phyloP scores from a whole-genome alignment of 1,140 invertebrate species.

The Drosophila asahinai region DNA sequence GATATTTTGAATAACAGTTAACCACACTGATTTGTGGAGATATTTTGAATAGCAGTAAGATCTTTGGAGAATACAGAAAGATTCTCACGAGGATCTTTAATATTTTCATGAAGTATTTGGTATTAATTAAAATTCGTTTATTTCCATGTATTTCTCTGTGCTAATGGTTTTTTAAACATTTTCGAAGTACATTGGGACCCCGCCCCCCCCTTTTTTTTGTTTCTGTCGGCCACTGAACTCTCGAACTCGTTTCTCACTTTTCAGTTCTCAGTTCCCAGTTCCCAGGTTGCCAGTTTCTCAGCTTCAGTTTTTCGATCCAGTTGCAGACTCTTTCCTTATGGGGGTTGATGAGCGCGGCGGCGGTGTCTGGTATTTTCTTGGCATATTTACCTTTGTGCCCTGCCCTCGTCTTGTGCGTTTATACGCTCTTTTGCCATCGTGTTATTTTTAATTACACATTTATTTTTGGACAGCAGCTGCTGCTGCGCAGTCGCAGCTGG shows the following conservation, averaged over 20 bases:
- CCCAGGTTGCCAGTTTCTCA: neutral
- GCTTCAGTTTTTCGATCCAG: slow-evolving; percentile 6
- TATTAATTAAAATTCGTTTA: neutral
- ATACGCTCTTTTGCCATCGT: slow-evolving; percentile 31
- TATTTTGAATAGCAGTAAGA: too few species aligned
- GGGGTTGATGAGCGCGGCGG: slow-evolving; percentile 17
- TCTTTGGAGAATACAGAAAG: too few species aligned
- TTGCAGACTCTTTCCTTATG: slow-evolving; percentile 20
- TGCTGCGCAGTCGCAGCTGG: slow-evolving; percentile 76
- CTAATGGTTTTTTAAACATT: slow-evolving; percentile 10
- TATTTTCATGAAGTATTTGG: neutral
- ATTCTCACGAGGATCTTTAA: too few species aligned
- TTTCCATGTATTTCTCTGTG: neutral
- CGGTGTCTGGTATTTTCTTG: slow-evolving; percentile 24
- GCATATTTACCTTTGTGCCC: slow-evolving; percentile 22
- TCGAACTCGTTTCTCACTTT: slow-evolving; percentile 26
- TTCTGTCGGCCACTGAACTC: slow-evolving; percentile 48
- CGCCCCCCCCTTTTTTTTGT: slow-evolving; percentile 15
- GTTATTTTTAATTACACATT: slow-evolving; percentile 77
- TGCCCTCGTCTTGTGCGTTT: slow-evolving; percentile 19
- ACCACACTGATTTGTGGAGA: neutral
- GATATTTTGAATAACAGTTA: neutral
- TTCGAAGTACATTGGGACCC: neutral
- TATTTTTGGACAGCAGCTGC: slow-evolving; percentile 65
- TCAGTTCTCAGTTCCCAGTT: neutral